Evolutionary conservation across 1,140 invertebrate species (phyloP).

Genomic region (Saccostrea echinata): DNA sequence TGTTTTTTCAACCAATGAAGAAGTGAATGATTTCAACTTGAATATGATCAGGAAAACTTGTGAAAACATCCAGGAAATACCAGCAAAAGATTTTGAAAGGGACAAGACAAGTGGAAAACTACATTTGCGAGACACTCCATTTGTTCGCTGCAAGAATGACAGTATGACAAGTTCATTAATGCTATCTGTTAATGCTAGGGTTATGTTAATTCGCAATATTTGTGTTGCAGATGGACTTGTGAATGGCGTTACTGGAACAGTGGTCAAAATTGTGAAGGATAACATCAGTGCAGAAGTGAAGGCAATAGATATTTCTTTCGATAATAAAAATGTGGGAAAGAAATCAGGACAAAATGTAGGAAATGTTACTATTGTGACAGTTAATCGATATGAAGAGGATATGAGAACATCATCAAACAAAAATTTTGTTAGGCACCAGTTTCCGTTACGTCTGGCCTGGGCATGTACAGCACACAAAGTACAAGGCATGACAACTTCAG

Average conservation of each 20-base stretch:
- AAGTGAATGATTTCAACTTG: slow-evolving; percentile 15
- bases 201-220: no score
- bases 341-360: not conserved
- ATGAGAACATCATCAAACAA: slow-evolving; percentile 27
- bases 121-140: not conserved
- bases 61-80: not conserved
- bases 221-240: slow-evolving; percentile 43
- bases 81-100: slow-evolving; percentile 25
- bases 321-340: slow-evolving; percentile 39
- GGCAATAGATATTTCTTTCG: slow-evolving; percentile 26
- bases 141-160: not conserved
- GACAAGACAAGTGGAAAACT: slow-evolving; percentile 27
- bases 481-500: slow-evolving; percentile 36
- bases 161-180: no score
- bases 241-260: slow-evolving; percentile 45
- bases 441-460: slow-evolving; percentile 43
- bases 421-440: no score
- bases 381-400: slow-evolving; percentile 30
- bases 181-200: no score
- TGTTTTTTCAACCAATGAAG: slow-evolving; percentile 22
- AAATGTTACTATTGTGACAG: not conserved
- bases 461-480: slow-evolving; percentile 49
- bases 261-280: no score
- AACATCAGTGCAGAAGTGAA: not conserved
- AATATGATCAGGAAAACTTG: not conserved